Evolutionary conservation across 2,797 vertebrate genomes (phyloP), one percentile per base, ranked within the genome.

Genomic region (Acanthopagrus latus): DNA sequence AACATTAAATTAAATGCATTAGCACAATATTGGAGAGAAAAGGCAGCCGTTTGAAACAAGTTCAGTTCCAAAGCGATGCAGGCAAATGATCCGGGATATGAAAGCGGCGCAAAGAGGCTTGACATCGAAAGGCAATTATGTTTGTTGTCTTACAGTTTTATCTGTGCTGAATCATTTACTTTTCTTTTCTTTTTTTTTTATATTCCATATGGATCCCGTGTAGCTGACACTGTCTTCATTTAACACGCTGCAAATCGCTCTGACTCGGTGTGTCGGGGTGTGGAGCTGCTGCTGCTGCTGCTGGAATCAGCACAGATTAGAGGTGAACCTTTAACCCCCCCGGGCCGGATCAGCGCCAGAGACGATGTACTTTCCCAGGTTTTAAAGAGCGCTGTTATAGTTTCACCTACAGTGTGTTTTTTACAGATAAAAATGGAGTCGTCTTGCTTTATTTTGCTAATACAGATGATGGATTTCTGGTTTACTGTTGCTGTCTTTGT

Each of bases 1-100:
- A 96, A 95, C 93, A 92, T 96, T 96, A 95, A 96, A 96, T 96
- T 95, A 96, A 96, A 96, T 96, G 95, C 96, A 96, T 96, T 96
- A 96, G 91, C 86, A 87, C 93, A 92, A 95, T 95, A 95, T 95
- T 93, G 95, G 93, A 94, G 93, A 95, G 94, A 27, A 93, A 95
- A 95, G 92, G 91, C 94, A 95, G 93, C 92, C 82, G 2, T 94
- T 93, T 90, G 92, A 95, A 47, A 92, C 89, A 77, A 84, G 94
- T 94, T 91, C 93, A 86, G 87, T 93, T 95, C 87, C 81, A 78
- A 88, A 92, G 91, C 79, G 54, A 86, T 57, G 82, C 81, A 52
- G 86, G 83, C 76, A 86, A 91, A 87, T 88, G 84, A 90, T 85
- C 69, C 78, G 71, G 86, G 83, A 88, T 89, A 82, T 87, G 90